Percentiles rank a stretch among this genome's conserved stretches.
Evolutionary conservation across 2,113 vertebrate genomes (phyloP).

Genomic region (Micronycteris hirsuta): DNA sequence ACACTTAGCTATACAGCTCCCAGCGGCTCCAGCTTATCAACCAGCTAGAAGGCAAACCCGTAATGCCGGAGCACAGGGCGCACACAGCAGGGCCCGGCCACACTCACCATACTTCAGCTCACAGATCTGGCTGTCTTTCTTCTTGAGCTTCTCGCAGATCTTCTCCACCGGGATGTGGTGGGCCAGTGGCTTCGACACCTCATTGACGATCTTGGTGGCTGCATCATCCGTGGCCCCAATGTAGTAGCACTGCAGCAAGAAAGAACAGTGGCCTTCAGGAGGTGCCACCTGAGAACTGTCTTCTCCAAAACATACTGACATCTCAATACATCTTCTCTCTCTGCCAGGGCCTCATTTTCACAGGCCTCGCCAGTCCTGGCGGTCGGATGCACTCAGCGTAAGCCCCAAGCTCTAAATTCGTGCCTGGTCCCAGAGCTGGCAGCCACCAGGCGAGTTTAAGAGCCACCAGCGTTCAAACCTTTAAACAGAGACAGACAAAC

Average conservation of each 20-base stretch:
- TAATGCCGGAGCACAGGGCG: accelerated
- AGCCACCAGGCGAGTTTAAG: neutral
- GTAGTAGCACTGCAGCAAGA: slow-evolving; percentile 92
- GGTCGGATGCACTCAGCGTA: neutral
- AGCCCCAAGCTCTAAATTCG: neutral
- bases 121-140: slow-evolving; percentile 97
- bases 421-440: neutral
- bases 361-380: neutral
- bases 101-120: slow-evolving; percentile 95
- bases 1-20: accelerated
- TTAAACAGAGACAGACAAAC: neutral
- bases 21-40: neutral
- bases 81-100: neutral
- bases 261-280: slow-evolving; percentile 13
- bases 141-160: slow-evolving; percentile 97
- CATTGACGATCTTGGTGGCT: slow-evolving; percentile 96
- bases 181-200: slow-evolving; percentile 95
- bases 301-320: neutral
- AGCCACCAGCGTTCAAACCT: neutral
- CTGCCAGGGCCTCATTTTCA: neutral
- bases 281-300: neutral
- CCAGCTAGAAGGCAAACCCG: neutral
- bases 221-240: slow-evolving; percentile 95
- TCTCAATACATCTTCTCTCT: neutral
- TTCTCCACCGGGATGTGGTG: slow-evolving; percentile 94